These are phyloP conservation scores for Tragopan temminckii DNA, from an alignment of 2,797 vertebrate species.

Conservation along the genomic window DNA sequence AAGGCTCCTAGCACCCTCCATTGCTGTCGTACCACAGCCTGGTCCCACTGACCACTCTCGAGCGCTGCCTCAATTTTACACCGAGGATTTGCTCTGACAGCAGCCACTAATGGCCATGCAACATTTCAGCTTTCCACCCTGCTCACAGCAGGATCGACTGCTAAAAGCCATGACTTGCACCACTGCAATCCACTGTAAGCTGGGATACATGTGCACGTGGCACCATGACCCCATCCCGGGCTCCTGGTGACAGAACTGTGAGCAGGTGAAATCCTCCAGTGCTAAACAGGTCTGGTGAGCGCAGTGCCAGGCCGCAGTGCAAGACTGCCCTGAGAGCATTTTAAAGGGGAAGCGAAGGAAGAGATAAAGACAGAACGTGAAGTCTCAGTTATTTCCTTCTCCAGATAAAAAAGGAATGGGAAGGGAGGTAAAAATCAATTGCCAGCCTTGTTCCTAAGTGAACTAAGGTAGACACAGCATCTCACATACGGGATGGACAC, in stretches of 20 bases:
- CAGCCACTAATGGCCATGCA: neutral
- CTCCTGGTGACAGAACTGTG: neutral
- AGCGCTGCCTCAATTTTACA: neutral
- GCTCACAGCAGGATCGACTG: neutral
- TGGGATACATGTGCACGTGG: neutral
- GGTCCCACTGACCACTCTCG: neutral
- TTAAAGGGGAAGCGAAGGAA: neutral
- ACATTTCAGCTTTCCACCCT: neutral
- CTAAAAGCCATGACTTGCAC: neutral
- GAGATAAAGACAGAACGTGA: neutral
- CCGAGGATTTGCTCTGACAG: neutral
- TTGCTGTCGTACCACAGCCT: neutral
- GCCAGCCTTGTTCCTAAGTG: neutral
- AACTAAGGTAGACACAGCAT: neutral
- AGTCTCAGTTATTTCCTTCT: neutral
- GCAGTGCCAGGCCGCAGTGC: neutral
- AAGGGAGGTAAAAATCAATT: neutral
- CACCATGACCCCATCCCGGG: neutral
- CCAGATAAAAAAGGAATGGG: neutral
- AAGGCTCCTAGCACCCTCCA: neutral
- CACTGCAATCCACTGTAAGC: neutral
- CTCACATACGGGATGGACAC: neutral
- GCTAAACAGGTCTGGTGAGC: neutral
- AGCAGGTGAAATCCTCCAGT: neutral
- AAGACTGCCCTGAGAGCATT: constrained; percentile 15